phyloP scores from a whole-genome alignment of 1,140 invertebrate species.

The Brachionus asplanchnoidis region DNA sequence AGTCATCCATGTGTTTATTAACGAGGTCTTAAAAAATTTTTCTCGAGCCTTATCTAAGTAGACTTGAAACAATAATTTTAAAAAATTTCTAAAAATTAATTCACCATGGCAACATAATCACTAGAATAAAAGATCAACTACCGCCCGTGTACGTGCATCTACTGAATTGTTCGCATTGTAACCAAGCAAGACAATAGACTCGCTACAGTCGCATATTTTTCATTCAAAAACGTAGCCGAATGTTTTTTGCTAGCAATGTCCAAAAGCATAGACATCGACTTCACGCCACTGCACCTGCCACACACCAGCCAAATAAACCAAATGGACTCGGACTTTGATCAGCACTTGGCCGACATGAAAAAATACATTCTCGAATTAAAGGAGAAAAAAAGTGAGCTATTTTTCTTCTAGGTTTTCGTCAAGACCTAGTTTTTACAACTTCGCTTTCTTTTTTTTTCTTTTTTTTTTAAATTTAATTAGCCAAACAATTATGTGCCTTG shows the following conservation, averaged over 20 bases:
- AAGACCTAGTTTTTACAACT: constrained; percentile 8
- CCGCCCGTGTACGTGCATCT: neutral
- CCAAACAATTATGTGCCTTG: constrained; percentile 55
- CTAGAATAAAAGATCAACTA: neutral
- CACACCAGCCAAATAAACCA: neutral
- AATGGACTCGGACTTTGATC: constrained; percentile 54
- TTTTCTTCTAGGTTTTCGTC: neutral
- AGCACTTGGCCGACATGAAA: constrained; percentile 54
- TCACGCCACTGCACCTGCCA: neutral
- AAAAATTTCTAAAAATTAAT: neutral
- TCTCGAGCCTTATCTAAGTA: constrained; percentile 8
- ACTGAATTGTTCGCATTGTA: neutral
- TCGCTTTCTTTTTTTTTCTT: neutral
- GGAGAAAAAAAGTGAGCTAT: constrained; percentile 51
- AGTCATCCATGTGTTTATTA: neutral
- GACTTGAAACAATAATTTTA: neutral
- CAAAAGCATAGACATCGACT: constrained; percentile 16
- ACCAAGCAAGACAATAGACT: constrained; percentile 7
- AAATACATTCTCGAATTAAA: constrained; percentile 53
- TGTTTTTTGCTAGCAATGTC: constrained; percentile 1
- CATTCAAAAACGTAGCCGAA: neutral
- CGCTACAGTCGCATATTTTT: constrained; percentile 16
- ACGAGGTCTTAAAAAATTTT: neutral
- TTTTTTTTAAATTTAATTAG: constrained; percentile 44
- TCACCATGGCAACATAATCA: neutral